A percentile compares a stretch with the other conserved stretches of the same genome.
Conservation (phyloP, 2,797 vertebrate genomes). For the Sebastolobus altivelis region DNA sequence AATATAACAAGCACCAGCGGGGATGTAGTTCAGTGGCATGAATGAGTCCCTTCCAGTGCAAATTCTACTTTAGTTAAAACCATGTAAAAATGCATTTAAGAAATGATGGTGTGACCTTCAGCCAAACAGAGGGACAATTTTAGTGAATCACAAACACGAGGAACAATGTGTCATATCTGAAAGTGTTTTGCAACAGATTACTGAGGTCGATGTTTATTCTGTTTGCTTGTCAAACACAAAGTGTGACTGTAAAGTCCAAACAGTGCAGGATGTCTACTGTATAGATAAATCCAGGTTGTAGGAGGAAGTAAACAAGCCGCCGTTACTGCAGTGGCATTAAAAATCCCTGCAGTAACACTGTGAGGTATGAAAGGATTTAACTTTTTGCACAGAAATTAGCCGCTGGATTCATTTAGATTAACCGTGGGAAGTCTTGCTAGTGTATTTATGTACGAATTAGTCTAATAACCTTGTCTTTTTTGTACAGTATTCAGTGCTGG, state of each 20-base stretch:
- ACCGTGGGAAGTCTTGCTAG: neutral
- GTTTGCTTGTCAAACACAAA: neutral
- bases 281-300: neutral
- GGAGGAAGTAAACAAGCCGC: neutral
- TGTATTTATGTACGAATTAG: neutral
- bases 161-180: neutral
- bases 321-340: neutral
- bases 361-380: neutral
- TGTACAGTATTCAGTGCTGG: too few species aligned
- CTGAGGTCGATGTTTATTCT: neutral
- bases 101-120: neutral
- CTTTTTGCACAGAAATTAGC: neutral
- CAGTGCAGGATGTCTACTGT: neutral
- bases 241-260: neutral
- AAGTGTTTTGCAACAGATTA: neutral
- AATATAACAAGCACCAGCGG: neutral
- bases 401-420: neutral
- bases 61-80: slow-evolving; percentile 1
- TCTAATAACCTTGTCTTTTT: neutral
- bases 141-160: neutral
- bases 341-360: neutral
- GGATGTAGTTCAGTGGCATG: slow-evolving; percentile 10
- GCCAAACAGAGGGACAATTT: neutral
- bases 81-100: neutral
- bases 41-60: neutral